These are phyloP conservation scores for Formica aserva DNA, from an alignment of 2,888 invertebrate species.

Conservation along the genomic window DNA sequence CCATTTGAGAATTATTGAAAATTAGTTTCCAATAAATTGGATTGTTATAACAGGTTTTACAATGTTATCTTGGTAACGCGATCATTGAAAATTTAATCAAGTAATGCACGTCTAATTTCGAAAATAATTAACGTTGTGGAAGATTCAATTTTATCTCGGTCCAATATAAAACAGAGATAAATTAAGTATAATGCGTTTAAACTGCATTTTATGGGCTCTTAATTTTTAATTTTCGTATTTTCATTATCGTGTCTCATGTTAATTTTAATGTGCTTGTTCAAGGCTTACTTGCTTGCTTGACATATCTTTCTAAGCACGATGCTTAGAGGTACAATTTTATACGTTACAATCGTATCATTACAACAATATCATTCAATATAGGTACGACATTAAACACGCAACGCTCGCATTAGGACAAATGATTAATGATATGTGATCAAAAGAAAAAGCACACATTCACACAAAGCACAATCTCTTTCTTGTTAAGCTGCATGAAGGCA, in stretches of 20 bases:
- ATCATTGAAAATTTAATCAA: constrained; percentile 51
- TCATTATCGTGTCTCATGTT: constrained; percentile 33
- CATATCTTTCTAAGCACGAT: background rate
- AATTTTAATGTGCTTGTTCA: background rate
- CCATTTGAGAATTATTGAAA: constrained; percentile 21
- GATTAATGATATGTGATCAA: constrained; percentile 45
- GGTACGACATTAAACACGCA: constrained; percentile 28
- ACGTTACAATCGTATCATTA: background rate
- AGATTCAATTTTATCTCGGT: constrained; percentile 42
- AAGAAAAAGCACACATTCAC: background rate
- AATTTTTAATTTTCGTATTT: constrained; percentile 45
- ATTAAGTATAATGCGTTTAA: constrained; percentile 35
- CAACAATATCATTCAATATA: background rate
- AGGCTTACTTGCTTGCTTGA: constrained; percentile 10
- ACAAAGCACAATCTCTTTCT: constrained; percentile 2
- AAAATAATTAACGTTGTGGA: constrained; percentile 42
- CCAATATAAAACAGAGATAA: constrained; percentile 29
- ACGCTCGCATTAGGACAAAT: constrained; percentile 28
- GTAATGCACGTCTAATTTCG: constrained; percentile 38
- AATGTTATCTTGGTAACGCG: constrained; percentile 37
- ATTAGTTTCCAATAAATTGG: constrained; percentile 27
- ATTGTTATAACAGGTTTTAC: constrained; percentile 7
- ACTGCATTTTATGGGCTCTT: constrained; percentile 28
- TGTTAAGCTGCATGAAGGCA: constrained; percentile 39
- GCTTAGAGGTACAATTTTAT: background rate